Conservation (phyloP, 1,140 invertebrate species). For the Eriosoma lanigerum region DNA sequence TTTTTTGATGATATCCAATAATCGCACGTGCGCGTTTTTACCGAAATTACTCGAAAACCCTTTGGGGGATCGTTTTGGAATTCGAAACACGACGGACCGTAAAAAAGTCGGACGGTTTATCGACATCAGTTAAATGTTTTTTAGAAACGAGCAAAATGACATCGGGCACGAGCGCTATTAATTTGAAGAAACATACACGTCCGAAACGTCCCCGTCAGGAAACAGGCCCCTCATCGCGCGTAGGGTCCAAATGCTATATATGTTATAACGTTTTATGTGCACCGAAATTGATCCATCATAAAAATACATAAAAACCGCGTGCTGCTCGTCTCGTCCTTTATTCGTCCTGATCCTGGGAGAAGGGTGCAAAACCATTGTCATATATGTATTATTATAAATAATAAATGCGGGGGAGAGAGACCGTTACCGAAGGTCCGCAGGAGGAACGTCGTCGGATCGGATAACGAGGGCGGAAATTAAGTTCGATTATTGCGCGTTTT, state of each 20-base stretch:
- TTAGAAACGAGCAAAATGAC: conserved; percentile 23
- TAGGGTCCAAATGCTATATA: neutral
- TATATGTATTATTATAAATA: neutral
- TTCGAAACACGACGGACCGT: neutral
- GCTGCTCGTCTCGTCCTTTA: neutral
- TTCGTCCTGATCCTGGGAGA: neutral
- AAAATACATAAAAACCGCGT: conserved; percentile 33
- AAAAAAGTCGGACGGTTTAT: conserved; percentile 29
- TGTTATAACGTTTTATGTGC: conserved; percentile 10
- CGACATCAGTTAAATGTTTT: conserved; percentile 20
- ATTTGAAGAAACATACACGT: conserved; percentile 10
- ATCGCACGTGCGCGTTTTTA: conserved; percentile 12
- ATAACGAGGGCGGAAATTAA: conserved; percentile 8
- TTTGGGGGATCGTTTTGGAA: conserved; percentile 8
- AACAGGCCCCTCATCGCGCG: neutral
- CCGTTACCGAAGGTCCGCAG: neutral
- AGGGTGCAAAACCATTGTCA: conserved; percentile 34
- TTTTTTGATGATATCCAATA: conserved; percentile 26
- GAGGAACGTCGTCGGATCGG: neutral
- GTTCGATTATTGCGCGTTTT: conserved; percentile 37
- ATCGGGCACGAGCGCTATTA: neutral
- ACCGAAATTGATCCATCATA: conserved; percentile 39
- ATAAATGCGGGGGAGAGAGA: neutral
- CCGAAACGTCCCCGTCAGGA: neutral
- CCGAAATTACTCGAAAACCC: neutral